phyloP scores from a whole-genome alignment of 2,113 vertebrate genomes.

The Epinephelus cyanopodus region DNA sequence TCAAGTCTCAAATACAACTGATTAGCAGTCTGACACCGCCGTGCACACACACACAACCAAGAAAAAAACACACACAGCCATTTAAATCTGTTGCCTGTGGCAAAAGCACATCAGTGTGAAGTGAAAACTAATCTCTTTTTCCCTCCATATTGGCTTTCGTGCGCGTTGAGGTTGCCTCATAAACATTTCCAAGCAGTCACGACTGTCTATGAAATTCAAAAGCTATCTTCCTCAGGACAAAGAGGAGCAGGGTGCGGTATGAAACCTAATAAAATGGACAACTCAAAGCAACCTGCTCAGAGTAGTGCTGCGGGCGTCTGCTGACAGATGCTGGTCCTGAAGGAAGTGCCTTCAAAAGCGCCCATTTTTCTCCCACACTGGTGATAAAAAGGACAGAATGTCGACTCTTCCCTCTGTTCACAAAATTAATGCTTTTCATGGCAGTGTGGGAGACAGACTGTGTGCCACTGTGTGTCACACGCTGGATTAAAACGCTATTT shows the following conservation, averaged over 20 bases:
- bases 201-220: slow-evolving; percentile 63
- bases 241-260: slow-evolving; percentile 23
- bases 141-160: slow-evolving; percentile 44
- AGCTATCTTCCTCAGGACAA: slow-evolving; percentile 51
- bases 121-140: slow-evolving; percentile 44
- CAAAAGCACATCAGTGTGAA: slow-evolving; percentile 47
- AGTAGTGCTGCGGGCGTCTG: slow-evolving; percentile 24
- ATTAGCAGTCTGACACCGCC: slow-evolving; percentile 49
- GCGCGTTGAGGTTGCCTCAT: slow-evolving; percentile 51
- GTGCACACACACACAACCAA: not conserved
- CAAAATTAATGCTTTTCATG: slow-evolving; percentile 27
- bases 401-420: slow-evolving; percentile 6
- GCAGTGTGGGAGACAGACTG: not conserved
- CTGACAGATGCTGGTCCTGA: slow-evolving; percentile 55
- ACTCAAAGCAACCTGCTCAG: slow-evolving; percentile 43
- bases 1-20: slow-evolving; percentile 36
- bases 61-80: slow-evolving; percentile 28
- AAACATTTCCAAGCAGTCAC: slow-evolving; percentile 60
- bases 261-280: slow-evolving; percentile 51
- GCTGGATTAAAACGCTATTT: slow-evolving; percentile 55
- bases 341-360: slow-evolving; percentile 45
- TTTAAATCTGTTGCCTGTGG: slow-evolving; percentile 56
- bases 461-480: not conserved
- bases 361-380: not conserved
- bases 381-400: slow-evolving; percentile 18